Percentiles rank a stretch among this genome's conserved stretches.
These are phyloP conservation scores for Rhagoletis zephyria DNA, from an alignment of 1,140 invertebrate species.

Conservation along the genomic window DNA sequence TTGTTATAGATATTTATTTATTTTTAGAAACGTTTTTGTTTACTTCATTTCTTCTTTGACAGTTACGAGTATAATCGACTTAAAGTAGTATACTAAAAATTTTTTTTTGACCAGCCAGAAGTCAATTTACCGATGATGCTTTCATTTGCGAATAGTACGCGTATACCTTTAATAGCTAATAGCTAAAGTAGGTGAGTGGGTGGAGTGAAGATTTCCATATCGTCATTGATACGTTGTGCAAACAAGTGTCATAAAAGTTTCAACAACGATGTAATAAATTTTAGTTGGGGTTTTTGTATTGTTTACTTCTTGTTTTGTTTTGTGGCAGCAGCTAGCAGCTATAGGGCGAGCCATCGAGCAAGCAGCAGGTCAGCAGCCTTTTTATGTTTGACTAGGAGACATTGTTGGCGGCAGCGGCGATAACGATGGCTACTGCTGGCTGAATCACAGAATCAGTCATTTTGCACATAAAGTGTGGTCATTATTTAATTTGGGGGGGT, in stretches of 20 bases:
- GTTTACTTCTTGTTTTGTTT: constrained; percentile 5
- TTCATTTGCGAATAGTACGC: not conserved
- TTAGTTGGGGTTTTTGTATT: not conserved
- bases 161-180: not conserved
- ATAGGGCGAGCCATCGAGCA: not conserved
- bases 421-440: not conserved
- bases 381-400: constrained; percentile 18
- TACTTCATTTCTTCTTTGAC: not conserved
- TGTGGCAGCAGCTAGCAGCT: too few relatives aligned
- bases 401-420: not conserved
- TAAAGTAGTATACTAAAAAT: not conserved
- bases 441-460: constrained; percentile 39
- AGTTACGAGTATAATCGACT: constrained; percentile 19
- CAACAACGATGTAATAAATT: constrained; percentile 45
- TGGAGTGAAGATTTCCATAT: constrained; percentile 15
- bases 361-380: constrained; percentile 50
- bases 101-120: not conserved
- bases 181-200: not conserved
- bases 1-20: not conserved
- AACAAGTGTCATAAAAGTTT: constrained; percentile 50
- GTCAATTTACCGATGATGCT: constrained; percentile 24
- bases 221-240: constrained; percentile 42
- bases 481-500: constrained; percentile 23
- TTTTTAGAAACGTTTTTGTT: constrained; percentile 1
- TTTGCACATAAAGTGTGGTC: constrained; percentile 5